phyloP scores from a whole-genome alignment of 2,888 invertebrate genomes.

The Corbicula japonica region DNA sequence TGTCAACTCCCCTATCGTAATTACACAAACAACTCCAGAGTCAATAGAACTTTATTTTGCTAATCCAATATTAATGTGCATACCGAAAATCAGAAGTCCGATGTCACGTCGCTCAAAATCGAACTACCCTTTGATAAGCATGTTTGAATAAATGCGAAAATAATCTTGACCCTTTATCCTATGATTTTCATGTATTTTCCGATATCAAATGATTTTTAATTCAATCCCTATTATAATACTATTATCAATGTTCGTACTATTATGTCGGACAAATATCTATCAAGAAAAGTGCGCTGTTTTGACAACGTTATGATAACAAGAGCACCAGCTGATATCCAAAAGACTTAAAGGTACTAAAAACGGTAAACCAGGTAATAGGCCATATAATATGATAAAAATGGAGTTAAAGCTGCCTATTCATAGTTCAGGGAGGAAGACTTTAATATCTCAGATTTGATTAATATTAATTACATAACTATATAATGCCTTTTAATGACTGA shows the following conservation, averaged over 20 bases:
- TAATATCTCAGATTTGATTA: too few relatives aligned
- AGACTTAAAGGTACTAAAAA: too few relatives aligned
- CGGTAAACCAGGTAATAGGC: too few relatives aligned
- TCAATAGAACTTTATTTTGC: conserved; percentile 13
- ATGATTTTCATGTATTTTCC: conserved; percentile 38
- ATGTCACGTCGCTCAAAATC: conserved; percentile 7
- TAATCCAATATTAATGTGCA: conserved; percentile 31
- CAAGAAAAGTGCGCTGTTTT: conserved; percentile 30
- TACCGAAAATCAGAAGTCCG: conserved; percentile 10
- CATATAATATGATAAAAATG: too few relatives aligned
- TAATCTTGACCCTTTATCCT: conserved; percentile 32
- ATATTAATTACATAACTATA: too few relatives aligned
- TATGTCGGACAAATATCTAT: conserved; percentile 25
- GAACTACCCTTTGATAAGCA: conserved; percentile 13
- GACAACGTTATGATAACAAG: conserved; percentile 32
- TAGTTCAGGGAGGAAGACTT: too few relatives aligned
- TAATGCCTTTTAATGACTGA: too few relatives aligned
- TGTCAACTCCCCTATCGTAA: too few relatives aligned
- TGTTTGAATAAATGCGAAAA: conserved; percentile 35
- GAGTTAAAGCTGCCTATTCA: too few relatives aligned
- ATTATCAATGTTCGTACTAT: conserved; percentile 22
- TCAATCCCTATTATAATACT: conserved; percentile 3
- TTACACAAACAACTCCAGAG: conserved; percentile 3
- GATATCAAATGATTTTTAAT: conserved; percentile 24
- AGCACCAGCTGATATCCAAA: too few relatives aligned